Evolutionary conservation across 2,888 invertebrate species (phyloP).

Genomic region (Orchesellides sinensis): DNA sequence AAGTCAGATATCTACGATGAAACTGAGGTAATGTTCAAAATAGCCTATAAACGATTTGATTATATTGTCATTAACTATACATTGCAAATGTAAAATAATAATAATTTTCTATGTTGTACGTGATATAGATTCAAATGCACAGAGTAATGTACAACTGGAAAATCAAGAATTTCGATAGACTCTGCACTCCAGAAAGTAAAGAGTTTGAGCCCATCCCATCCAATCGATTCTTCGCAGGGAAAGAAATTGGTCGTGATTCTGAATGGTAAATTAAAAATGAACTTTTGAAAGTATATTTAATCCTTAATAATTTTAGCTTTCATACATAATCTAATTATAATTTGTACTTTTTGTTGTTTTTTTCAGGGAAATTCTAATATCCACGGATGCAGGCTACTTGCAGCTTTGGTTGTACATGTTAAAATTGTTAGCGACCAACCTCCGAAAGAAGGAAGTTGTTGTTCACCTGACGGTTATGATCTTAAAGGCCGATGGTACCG

Average conservation of each 20-base stretch:
- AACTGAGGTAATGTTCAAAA: too few species aligned
- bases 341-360: neutral
- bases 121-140: slow-evolving; percentile 58
- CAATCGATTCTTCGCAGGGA: slow-evolving; percentile 63
- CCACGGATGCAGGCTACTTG: slow-evolving; percentile 58
- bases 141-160: slow-evolving; percentile 68
- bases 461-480: slow-evolving; percentile 61
- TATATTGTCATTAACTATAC: too few species aligned
- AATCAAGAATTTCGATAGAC: slow-evolving; percentile 67
- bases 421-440: slow-evolving; percentile 52
- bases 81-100: too few species aligned
- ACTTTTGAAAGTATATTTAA: neutral
- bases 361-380: slow-evolving; percentile 44
- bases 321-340: neutral
- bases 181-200: slow-evolving; percentile 67
- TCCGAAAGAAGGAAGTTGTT: slow-evolving; percentile 59
- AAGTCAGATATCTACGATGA: too few species aligned
- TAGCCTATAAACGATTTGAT: too few species aligned
- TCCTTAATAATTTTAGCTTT: neutral
- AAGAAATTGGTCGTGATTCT: slow-evolving; percentile 65
- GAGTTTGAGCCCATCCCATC: slow-evolving; percentile 66
- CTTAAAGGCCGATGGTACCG: slow-evolving; percentile 61
- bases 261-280: slow-evolving; percentile 55
- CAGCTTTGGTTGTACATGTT: slow-evolving; percentile 67
- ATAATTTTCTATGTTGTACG: neutral